Evolutionary conservation across 2,113 vertebrate species (phyloP).

Genomic region (Plectropomus leopardus): DNA sequence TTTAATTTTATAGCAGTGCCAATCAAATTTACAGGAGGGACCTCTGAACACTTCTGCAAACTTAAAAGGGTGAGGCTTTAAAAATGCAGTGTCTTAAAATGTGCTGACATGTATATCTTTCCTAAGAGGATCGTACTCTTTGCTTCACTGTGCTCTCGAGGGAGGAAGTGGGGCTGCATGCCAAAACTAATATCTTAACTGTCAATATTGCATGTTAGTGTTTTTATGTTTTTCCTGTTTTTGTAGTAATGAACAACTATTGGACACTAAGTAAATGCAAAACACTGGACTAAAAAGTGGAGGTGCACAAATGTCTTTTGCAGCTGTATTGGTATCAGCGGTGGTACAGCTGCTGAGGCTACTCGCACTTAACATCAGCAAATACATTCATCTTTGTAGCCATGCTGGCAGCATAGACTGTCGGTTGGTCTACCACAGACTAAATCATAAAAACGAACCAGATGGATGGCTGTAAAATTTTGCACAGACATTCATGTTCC

Average conservation of each 20-base stretch:
- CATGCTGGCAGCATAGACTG: background rate
- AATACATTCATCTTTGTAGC: background rate
- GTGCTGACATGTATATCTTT: constrained; percentile 70
- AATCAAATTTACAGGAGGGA: constrained; percentile 65
- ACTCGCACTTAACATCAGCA: background rate
- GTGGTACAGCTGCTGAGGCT: background rate
- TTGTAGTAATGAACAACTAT: constrained; percentile 5
- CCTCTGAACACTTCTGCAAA: constrained; percentile 40
- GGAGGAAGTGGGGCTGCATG: constrained; percentile 38
- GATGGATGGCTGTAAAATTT: too few relatives aligned
- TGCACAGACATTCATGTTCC: too few relatives aligned
- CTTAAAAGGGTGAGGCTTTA: constrained; percentile 40
- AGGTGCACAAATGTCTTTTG: background rate
- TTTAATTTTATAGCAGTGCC: constrained; percentile 57
- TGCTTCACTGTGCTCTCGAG: constrained; percentile 33
- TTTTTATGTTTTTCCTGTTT: constrained; percentile 9
- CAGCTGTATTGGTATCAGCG: background rate
- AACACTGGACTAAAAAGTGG: background rate
- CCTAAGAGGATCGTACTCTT: constrained; percentile 51
- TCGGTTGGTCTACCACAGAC: background rate
- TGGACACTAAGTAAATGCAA: constrained; percentile 3
- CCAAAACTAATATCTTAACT: constrained; percentile 41
- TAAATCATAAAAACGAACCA: background rate
- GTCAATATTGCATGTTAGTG: constrained; percentile 27
- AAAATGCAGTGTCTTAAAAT: constrained; percentile 57